Base-by-base conservation (phyloP, 2,113 vertebrate species). In the Melanerpes formicivorus region DNA sequence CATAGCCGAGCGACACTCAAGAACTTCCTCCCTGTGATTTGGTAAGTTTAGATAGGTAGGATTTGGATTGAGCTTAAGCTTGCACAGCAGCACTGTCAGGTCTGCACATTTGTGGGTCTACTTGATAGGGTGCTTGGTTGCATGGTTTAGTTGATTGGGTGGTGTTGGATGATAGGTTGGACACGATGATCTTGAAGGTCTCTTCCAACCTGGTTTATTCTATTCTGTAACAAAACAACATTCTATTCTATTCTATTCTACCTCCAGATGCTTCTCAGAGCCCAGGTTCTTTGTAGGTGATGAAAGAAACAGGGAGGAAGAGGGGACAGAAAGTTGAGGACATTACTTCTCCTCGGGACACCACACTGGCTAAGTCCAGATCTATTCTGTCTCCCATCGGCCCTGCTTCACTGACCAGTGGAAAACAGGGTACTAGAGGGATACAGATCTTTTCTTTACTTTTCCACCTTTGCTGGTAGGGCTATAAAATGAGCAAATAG, bases 271-370 rank as follows among this genome's bases (percentile, higher is more conserved):
- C 71, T 95, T 81, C 89, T 87, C 44, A 65, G 91, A 87, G 71
- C 66, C 72, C 60, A 66, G 17, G 84, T 94, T 88, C 83, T 94
- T 96, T 83, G 80, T 78, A 90, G 77, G 18, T 55, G 1, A 1
- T 92, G 89, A 97, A 95, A 91, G n/a, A 78, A 95, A 94, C 46
- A 77, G 50, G 32, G 44, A 90, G 44, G 30, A 32, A 92, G 50
- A 95, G 34, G 10, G 23, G 10, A 85, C 50, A 25, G 50, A 87
- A 42, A 89, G 42, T 21, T 76, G 40, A 87, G 63, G 66, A 72
- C 13, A 32, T 11, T 44, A 6, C 5, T 11, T 60, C 37, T 90
- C 74, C 72, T 65, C 80, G 52, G 46, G 22, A 64, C 60, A 70
- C 11, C 15, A 19, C 9, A 14, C 23, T 77, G 59, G 14, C 44